phyloP scores from a whole-genome alignment of 2,113 vertebrate genomes.

The Mobula hypostoma region DNA sequence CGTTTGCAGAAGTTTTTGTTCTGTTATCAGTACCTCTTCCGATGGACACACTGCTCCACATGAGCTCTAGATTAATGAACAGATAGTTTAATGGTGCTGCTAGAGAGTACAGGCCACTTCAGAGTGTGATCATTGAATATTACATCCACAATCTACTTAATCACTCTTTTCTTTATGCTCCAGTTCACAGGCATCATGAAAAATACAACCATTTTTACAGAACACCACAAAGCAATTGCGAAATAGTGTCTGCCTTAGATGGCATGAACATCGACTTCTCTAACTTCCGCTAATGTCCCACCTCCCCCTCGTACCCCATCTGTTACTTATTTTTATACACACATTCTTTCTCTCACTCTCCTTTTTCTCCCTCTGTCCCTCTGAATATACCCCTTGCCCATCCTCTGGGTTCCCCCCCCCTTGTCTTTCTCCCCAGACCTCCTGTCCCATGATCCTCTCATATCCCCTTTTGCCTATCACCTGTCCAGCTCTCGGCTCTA shows the following conservation, averaged over 20 bases:
- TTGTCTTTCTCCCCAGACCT: too few relatives aligned
- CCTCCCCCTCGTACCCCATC: too few relatives aligned
- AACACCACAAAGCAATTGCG: slow-evolving; percentile 3
- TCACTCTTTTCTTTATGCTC: background rate
- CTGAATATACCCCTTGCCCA: too few relatives aligned
- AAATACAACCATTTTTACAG: background rate
- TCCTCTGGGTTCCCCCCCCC: too few relatives aligned
- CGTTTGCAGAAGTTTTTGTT: slow-evolving; percentile 13
- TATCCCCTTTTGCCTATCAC: too few relatives aligned
- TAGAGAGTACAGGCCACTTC: background rate
- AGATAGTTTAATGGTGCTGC: background rate
- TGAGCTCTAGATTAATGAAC: background rate
- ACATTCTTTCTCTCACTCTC: too few relatives aligned
- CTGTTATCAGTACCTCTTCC: slow-evolving; percentile 16
- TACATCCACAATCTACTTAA: background rate
- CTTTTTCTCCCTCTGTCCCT: too few relatives aligned
- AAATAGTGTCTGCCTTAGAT: background rate
- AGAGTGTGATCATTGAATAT: background rate
- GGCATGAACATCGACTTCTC: too few relatives aligned
- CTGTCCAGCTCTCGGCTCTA: too few relatives aligned
- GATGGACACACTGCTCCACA: background rate
- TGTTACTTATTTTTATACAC: too few relatives aligned
- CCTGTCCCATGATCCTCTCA: too few relatives aligned
- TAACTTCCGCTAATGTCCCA: too few relatives aligned
- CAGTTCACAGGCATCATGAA: background rate